Percentiles rank a stretch among this genome's conserved stretches.
phyloP scores from a whole-genome alignment of 2,113 vertebrate species.

The Bombycilla garrulus region DNA sequence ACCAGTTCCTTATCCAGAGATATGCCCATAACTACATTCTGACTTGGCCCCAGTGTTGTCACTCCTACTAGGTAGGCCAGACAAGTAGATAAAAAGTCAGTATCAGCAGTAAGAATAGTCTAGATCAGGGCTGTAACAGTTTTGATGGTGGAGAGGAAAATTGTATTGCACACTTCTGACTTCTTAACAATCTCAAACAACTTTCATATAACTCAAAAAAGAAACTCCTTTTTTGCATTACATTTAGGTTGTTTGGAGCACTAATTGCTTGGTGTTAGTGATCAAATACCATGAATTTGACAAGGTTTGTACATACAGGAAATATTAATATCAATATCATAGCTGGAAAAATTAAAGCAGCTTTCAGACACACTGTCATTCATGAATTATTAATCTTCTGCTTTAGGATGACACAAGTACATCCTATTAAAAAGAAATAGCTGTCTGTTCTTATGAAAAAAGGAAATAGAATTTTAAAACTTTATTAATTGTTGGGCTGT shows the following conservation, averaged over 20 bases:
- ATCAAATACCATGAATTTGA: not conserved
- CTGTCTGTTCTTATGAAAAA: not conserved
- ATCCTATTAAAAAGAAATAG: not conserved
- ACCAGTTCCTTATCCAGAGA: not conserved
- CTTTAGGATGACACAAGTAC: not conserved
- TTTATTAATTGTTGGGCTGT: not conserved
- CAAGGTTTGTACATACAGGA: not conserved
- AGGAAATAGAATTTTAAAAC: not conserved
- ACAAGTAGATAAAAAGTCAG: not conserved
- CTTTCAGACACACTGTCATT: not conserved
- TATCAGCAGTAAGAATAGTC: not conserved
- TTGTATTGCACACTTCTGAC: not conserved
- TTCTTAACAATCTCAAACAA: not conserved
- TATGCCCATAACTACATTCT: not conserved
- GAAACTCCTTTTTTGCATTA: not conserved
- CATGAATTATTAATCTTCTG: not conserved
- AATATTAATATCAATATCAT: not conserved
- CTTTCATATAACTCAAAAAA: not conserved
- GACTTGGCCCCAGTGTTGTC: not conserved
- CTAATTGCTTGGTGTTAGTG: not conserved
- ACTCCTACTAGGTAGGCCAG: not conserved
- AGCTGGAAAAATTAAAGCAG: not conserved
- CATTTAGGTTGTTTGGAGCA: not conserved
- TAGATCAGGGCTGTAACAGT: not conserved
- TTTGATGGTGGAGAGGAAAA: not conserved